phyloP scores from a whole-genome alignment of 2,797 vertebrate species.

The Neoniphon sammara region DNA sequence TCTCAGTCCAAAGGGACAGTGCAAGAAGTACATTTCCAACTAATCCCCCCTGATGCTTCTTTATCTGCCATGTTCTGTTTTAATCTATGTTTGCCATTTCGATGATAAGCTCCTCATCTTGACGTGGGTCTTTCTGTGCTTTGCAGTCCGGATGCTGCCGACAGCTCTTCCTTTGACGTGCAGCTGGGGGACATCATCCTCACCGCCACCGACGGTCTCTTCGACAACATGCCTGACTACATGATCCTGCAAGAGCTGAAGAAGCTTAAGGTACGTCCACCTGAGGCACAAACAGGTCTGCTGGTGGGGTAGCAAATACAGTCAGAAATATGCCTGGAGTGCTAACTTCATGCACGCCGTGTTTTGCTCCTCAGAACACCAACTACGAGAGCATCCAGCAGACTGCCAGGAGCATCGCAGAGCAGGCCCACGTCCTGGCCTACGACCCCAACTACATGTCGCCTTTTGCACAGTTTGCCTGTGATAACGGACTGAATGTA shows the following conservation, averaged over 20 bases:
- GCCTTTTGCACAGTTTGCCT: conserved; percentile 98
- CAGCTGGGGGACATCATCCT: conserved; percentile 98
- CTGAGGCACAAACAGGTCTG: background rate
- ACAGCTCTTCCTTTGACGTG: conserved; percentile 96
- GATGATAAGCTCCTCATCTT: conserved; percentile 4
- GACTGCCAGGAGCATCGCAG: conserved; percentile 95
- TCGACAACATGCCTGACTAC: conserved; percentile 99
- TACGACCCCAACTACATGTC: conserved; percentile 99
- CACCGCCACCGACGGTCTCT: conserved; percentile 97
- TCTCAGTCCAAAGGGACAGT: too few relatives aligned
- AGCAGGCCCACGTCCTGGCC: conserved; percentile 96
- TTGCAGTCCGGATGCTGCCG: conserved; percentile 93
- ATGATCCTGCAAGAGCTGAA: conserved; percentile 99
- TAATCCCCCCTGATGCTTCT: too few relatives aligned
- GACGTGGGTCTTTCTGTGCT: background rate
- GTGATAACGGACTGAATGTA: conserved; percentile 97
- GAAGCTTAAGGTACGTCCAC: conserved; percentile 89
- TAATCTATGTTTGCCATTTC: background rate
- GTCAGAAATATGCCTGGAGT: conserved; percentile 1
- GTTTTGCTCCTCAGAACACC: conserved; percentile 84
- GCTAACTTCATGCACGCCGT: background rate
- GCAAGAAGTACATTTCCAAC: too few relatives aligned
- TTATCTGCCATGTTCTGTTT: background rate
- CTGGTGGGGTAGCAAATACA: background rate
- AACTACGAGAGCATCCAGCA: conserved; percentile 98